Conservation (phyloP, 2,797 vertebrate species). For the Trachurus trachurus region DNA sequence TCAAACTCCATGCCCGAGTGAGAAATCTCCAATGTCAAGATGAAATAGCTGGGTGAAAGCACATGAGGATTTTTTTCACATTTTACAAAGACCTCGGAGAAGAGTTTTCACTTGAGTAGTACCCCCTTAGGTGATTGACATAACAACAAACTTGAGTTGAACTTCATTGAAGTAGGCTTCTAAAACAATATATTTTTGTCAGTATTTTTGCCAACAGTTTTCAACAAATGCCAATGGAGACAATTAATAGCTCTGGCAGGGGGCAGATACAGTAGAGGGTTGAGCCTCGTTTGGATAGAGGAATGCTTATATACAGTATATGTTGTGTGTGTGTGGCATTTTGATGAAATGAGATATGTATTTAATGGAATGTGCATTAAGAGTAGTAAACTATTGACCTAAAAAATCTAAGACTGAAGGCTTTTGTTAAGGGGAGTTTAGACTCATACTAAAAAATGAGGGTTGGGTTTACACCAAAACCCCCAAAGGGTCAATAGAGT, state of each 20-base stretch:
- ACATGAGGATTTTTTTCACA: neutral
- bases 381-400: constrained; percentile 19
- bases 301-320: neutral
- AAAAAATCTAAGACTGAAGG: too few species aligned
- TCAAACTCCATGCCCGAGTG: neutral
- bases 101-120: neutral
- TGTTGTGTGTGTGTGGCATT: neutral
- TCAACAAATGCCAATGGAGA: constrained; percentile 10
- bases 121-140: neutral
- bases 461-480: too few species aligned
- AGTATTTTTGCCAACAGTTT: neutral
- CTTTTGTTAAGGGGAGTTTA: too few species aligned
- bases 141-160: neutral
- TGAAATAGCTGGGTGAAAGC: neutral
- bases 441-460: neutral
- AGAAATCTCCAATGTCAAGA: neutral
- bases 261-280: neutral
- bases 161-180: neutral
- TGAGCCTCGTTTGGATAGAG: neutral
- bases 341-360: constrained; percentile 27
- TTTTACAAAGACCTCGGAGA: neutral
- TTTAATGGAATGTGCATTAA: constrained; percentile 28
- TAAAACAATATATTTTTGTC: neutral
- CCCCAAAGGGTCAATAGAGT: too few species aligned
- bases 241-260: neutral